Evolutionary conservation across 2,797 vertebrate genomes (phyloP).

Genomic region (Oreochromis grahami): DNA sequence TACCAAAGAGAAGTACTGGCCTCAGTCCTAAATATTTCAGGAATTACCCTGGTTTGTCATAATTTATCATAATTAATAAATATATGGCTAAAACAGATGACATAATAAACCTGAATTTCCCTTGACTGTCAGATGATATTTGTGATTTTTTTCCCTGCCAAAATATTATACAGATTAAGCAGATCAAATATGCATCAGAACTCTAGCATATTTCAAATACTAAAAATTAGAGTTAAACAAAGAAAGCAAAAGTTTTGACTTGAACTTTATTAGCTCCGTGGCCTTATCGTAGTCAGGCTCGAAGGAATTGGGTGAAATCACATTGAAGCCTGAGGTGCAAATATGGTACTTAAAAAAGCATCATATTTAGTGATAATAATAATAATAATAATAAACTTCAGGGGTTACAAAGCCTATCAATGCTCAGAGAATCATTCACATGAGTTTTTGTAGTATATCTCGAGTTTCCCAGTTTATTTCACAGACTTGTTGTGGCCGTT

Average conservation of each 20-base stretch:
- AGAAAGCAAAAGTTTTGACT: not conserved
- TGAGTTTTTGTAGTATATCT: not conserved
- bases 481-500: slow-evolving; percentile 1
- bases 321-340: not conserved
- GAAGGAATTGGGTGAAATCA: not conserved
- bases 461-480: not conserved
- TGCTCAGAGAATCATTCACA: not conserved
- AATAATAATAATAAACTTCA: not conserved
- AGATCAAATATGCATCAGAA: not conserved
- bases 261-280: not conserved
- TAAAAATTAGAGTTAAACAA: not conserved
- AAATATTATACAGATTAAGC: not conserved
- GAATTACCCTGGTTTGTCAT: not conserved
- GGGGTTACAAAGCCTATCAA: not conserved
- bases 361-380: not conserved
- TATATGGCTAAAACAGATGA: not conserved
- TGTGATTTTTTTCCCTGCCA: not conserved
- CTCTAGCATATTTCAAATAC: fast-evolving
- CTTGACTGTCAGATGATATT: not conserved
- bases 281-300: fast-evolving
- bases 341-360: not conserved
- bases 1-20: not conserved
- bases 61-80: not conserved
- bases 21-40: not conserved
- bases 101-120: not conserved